Evolutionary conservation across 2,888 invertebrate species (phyloP).

Genomic region (Celastrina argiolus): DNA sequence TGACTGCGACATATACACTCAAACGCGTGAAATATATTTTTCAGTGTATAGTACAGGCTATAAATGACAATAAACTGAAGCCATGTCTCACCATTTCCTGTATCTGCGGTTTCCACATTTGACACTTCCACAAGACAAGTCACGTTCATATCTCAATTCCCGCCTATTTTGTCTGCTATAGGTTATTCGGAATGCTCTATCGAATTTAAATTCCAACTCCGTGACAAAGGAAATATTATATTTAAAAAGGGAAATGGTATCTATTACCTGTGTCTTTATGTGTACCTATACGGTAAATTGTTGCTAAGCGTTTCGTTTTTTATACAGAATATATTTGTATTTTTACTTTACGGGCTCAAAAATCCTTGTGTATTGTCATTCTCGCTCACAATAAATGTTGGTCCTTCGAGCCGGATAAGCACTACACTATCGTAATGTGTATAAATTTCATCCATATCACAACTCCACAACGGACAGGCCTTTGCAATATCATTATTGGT

Average conservation of each 20-base stretch:
- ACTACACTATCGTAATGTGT: neutral
- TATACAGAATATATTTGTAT: too few species aligned
- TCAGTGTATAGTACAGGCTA: too few species aligned
- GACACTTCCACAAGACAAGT: neutral
- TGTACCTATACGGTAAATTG: neutral
- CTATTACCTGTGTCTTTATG: neutral
- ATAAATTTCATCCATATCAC: neutral
- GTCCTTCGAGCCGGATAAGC: neutral
- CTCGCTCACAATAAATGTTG: neutral
- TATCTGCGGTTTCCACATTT: neutral
- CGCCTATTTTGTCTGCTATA: slow-evolving; percentile 9
- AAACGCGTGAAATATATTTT: too few species aligned
- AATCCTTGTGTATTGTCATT: neutral
- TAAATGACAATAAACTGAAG: too few species aligned
- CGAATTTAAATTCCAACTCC: neutral
- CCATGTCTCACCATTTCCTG: neutral
- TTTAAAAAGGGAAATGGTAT: neutral
- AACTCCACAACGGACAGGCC: neutral
- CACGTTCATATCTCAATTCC: slow-evolving; percentile 8
- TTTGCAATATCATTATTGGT: neutral
- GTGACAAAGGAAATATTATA: neutral
- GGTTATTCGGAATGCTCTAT: slow-evolving; percentile 18
- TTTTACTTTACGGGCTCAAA: neutral
- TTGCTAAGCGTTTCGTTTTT: neutral
- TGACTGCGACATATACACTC: too few species aligned